phyloP scores from a whole-genome alignment of 2,113 vertebrate species.

The Petroica traversi region DNA sequence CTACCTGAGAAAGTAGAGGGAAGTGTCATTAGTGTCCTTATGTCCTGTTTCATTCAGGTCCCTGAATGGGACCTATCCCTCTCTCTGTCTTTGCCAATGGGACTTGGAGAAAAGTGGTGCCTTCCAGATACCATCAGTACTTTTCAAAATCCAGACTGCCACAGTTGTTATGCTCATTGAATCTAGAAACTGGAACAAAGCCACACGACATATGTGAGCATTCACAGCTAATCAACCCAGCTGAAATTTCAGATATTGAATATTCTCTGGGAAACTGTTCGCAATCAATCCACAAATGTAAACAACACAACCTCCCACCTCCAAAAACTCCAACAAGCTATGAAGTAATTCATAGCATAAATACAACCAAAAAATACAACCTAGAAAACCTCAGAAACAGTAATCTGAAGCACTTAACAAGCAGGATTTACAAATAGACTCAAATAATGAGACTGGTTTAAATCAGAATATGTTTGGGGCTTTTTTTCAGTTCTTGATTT shows the following conservation, averaged over 20 bases:
- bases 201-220: slow-evolving; percentile 46
- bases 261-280: slow-evolving; percentile 26
- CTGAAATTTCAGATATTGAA: slow-evolving; percentile 26
- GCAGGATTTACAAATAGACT: neutral
- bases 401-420: neutral
- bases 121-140: neutral
- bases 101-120: neutral
- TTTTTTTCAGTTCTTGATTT: neutral
- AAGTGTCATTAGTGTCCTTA: neutral
- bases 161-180: neutral
- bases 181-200: slow-evolving; percentile 28
- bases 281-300: slow-evolving; percentile 26
- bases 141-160: neutral
- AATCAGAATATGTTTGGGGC: neutral
- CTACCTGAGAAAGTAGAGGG: neutral
- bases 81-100: neutral
- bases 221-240: slow-evolving; percentile 57
- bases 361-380: neutral
- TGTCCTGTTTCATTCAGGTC: neutral
- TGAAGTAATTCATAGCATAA: neutral
- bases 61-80: neutral
- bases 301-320: slow-evolving; percentile 39
- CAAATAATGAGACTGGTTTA: neutral
- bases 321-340: neutral
- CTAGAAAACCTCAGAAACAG: neutral